Percentiles rank a stretch among this genome's conserved stretches.
These are phyloP conservation scores for Pogonophryne albipinna DNA, from an alignment of 2,797 vertebrate species.

Conservation along the genomic window DNA sequence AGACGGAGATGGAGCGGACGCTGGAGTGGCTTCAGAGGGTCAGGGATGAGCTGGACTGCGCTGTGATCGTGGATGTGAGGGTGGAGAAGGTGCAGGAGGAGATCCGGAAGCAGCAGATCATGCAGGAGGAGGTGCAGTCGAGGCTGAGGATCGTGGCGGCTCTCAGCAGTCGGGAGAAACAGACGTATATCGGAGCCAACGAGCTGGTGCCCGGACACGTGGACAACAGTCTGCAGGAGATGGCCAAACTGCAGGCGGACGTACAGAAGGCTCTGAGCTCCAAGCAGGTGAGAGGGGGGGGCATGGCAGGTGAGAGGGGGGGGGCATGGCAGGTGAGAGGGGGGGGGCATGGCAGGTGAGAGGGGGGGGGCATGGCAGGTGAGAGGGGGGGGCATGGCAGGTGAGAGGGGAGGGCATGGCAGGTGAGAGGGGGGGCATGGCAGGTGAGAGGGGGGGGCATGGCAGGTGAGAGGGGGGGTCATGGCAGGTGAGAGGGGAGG, in stretches of 20 bases:
- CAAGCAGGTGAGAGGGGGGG: slow-evolving; percentile 94
- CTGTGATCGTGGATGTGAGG: slow-evolving; percentile 88
- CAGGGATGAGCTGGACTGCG: slow-evolving; percentile 87
- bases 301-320: too few species aligned
- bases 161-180: slow-evolving; percentile 92
- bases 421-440: too few species aligned
- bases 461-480: too few species aligned
- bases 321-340: too few species aligned
- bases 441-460: too few species aligned
- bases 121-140: slow-evolving; percentile 97
- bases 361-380: too few species aligned
- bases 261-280: slow-evolving; percentile 89
- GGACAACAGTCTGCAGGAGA: slow-evolving; percentile 89
- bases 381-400: too few species aligned
- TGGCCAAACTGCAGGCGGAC: slow-evolving; percentile 90
- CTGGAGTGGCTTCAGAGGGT: slow-evolving; percentile 93
- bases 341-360: too few species aligned
- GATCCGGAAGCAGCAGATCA: slow-evolving; percentile 95
- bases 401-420: too few species aligned
- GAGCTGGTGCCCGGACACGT: slow-evolving; percentile 92
- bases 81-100: slow-evolving; percentile 95
- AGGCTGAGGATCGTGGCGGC: slow-evolving; percentile 94
- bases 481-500: too few species aligned
- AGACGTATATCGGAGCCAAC: slow-evolving; percentile 90
- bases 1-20: slow-evolving; percentile 92